Percentiles rank a stretch among this genome's conserved stretches.
Conservation (phyloP, 2,113 vertebrate genomes). For the Tonatia bakeri region DNA sequence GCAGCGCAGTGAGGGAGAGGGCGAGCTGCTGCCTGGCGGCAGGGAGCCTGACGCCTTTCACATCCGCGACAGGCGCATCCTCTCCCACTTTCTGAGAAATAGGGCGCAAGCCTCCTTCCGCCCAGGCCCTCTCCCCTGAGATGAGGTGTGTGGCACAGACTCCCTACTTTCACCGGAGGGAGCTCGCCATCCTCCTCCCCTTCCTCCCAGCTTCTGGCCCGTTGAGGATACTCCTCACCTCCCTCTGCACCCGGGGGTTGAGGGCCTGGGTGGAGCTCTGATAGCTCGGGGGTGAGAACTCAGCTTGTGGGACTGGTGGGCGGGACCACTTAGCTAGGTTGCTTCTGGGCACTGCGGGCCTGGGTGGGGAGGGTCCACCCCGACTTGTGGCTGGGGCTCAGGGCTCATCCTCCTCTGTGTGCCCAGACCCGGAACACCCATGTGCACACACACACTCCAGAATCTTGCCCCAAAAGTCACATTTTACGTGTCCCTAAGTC, state of each 20-base stretch:
- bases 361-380: neutral
- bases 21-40: neutral
- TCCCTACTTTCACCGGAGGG: neutral
- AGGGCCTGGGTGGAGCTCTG: slow-evolving; percentile 58
- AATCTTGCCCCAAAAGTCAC: neutral
- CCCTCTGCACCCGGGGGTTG: neutral
- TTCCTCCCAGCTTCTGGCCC: neutral
- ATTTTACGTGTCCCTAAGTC: neutral
- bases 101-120: slow-evolving; percentile 43
- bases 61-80: neutral
- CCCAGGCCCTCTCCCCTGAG: neutral
- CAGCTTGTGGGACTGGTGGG: slow-evolving; percentile 26
- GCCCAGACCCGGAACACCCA: neutral
- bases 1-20: neutral
- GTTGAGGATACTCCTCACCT: neutral
- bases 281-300: slow-evolving; percentile 21
- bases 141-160: neutral
- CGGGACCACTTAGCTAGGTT: slow-evolving; percentile 7
- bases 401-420: neutral
- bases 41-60: neutral
- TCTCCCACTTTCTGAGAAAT: slow-evolving; percentile 66
- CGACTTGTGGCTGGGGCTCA: neutral
- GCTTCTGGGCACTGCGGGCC: neutral
- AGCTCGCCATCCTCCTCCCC: neutral
- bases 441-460: neutral